These are phyloP conservation scores for Hartigia nigra DNA, from an alignment of 2,888 invertebrate genomes.

Conservation along the genomic window DNA sequence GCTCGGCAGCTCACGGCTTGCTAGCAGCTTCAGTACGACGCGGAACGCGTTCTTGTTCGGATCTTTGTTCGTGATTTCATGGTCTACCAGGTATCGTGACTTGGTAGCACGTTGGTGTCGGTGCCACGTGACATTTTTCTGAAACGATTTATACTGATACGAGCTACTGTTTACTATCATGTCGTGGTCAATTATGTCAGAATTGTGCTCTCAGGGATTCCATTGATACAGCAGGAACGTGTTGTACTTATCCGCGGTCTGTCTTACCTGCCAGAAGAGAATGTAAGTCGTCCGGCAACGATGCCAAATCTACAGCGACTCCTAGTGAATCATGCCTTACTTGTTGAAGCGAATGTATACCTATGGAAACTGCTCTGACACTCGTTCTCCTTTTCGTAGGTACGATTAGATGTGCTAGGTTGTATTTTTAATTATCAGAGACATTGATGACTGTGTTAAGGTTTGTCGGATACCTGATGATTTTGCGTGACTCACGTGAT, in stretches of 20 bases:
- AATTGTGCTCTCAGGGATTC: not conserved
- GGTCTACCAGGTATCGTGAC: not conserved
- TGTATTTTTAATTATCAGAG: not conserved
- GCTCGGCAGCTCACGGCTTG: slow-evolving; percentile 37
- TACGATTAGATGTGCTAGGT: not conserved
- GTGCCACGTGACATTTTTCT: slow-evolving; percentile 4
- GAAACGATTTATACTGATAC: not conserved
- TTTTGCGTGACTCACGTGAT: not conserved
- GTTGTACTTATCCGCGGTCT: slow-evolving; percentile 20
- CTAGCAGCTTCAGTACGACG: slow-evolving; percentile 48
- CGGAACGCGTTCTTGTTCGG: slow-evolving; percentile 47
- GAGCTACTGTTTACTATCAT: not conserved
- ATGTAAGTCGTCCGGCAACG: slow-evolving; percentile 44
- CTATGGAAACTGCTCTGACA: not conserved
- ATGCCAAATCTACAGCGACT: slow-evolving; percentile 44
- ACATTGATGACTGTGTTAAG: not conserved
- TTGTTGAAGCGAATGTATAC: not conserved
- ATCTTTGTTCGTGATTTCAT: not conserved
- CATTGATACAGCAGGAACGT: not conserved
- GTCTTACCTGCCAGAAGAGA: slow-evolving; percentile 29
- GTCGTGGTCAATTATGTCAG: not conserved
- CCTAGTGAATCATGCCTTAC: slow-evolving; percentile 14
- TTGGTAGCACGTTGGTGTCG: slow-evolving; percentile 30
- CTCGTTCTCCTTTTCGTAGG: not conserved
- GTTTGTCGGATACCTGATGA: not conserved